Base-by-base conservation (phyloP, 2,888 invertebrate genomes). In the Platerodrilus igneus region DNA sequence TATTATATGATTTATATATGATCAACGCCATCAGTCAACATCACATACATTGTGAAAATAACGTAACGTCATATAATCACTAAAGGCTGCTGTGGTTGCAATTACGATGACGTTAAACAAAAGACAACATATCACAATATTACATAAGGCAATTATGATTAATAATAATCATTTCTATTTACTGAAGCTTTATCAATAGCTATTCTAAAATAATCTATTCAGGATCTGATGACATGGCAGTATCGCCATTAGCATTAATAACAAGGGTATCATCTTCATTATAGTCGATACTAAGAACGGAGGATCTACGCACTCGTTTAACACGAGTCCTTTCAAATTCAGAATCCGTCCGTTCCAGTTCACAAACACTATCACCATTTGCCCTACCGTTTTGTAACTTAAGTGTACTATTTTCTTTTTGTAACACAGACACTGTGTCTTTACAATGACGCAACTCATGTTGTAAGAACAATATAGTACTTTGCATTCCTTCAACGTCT, bases 401-500 rank as follows among this genome's bases (percentile, higher is more conserved):
- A 41, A 65, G 56, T 37, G 58, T 54, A 54, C 59, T 56, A 47
- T 63, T 69, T 52, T 81, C 84, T 53, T 78, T 78, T 55, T 83
- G 81, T 20, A 83, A 65, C n/a, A 70, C 65, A 34, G 73, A 72
- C 41, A 79, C 75, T 19, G 76, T 75, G 50, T 85, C 83, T 50
- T 82, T 80, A 7, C 87, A 77, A 56, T 90, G 88, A 41, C 90
- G 81, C 44, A 96, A 71, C 69, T 96, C 93, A 66, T 92, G 90
- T 63, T 96, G 95, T 43, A 96, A 75, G 70, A 88, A 88, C 67
- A 90, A 78, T 61, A 96, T 94, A 47, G 95, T 95, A 64, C 93
- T 91, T 74, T 96, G 96, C 93, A 97, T 93, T 13, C 95, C 95
- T 69, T 97, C 97, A 21, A 95, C 89, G 66, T 96, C 95, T 68